A percentile compares a stretch with the other conserved stretches of the same genome.
Evolutionary conservation across 2,113 vertebrate genomes (phyloP).

Genomic region (Peromyscus polionotus): DNA sequence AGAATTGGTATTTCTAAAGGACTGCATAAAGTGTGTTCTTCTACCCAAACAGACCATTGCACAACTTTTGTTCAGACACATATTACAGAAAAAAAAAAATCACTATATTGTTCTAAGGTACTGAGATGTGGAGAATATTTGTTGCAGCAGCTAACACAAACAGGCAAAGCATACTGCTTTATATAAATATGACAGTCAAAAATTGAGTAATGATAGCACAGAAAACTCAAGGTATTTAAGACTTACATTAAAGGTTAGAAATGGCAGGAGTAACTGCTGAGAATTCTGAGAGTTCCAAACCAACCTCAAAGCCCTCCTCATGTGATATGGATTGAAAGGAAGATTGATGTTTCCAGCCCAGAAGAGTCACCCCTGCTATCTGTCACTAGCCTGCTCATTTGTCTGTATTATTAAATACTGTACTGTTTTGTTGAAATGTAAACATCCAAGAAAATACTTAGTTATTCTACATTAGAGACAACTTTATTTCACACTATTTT

Average conservation of each 20-base stretch:
- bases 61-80: neutral
- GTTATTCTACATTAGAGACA: neutral
- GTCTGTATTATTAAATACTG: neutral
- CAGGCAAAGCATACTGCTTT: neutral
- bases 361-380: neutral
- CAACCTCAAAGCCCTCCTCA: neutral
- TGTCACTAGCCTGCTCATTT: neutral
- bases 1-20: neutral
- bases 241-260: slow-evolving; percentile 3
- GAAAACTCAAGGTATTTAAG: neutral
- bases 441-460: neutral
- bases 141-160: neutral
- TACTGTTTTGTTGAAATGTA: neutral
- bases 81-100: neutral
- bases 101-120: neutral
- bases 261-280: neutral
- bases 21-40: neutral
- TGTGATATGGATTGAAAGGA: neutral
- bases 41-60: neutral
- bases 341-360: neutral
- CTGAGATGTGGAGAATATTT: neutral
- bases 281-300: neutral
- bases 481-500: neutral
- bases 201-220: neutral
- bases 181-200: slow-evolving; percentile 4